Evolutionary conservation across 2,888 invertebrate genomes (phyloP).

Genomic region (Choristoneura rosaceana): DNA sequence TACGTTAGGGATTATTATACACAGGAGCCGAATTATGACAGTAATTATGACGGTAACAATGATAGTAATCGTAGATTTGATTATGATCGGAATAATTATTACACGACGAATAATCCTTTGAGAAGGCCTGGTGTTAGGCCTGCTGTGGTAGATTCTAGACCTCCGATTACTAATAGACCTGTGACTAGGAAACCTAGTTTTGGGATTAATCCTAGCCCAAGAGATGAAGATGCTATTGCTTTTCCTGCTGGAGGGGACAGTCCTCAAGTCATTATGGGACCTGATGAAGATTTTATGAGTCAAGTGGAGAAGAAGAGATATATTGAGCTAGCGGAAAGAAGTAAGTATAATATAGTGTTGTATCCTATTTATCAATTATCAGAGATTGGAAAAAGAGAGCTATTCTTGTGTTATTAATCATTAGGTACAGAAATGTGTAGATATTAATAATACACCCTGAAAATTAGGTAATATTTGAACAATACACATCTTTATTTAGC

Average conservation of each 20-base stretch:
- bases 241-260: slow-evolving; percentile 47
- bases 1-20: slow-evolving; percentile 35
- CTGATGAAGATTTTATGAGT: slow-evolving; percentile 70
- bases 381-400: no score
- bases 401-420: no score
- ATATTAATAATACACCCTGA: no score
- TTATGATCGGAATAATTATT: slow-evolving; percentile 43
- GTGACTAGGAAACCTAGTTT: slow-evolving; percentile 46
- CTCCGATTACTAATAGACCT: slow-evolving; percentile 72
- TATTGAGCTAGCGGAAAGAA: slow-evolving; percentile 65
- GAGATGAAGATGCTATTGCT: slow-evolving; percentile 45
- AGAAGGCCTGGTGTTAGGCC: slow-evolving; percentile 68
- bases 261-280: slow-evolving; percentile 63
- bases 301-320: slow-evolving; percentile 63
- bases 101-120: slow-evolving; percentile 53
- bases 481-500: no score
- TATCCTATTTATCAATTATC: no score
- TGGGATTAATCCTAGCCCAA: slow-evolving; percentile 45
- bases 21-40: slow-evolving; percentile 10
- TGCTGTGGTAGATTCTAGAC: slow-evolving; percentile 57
- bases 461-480: no score
- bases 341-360: slow-evolving; percentile 56
- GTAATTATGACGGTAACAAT: slow-evolving; percentile 35
- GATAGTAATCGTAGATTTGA: slow-evolving; percentile 35
- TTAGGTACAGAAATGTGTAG: no score